Percentiles rank a stretch among this genome's conserved stretches.
phyloP scores from a whole-genome alignment of 2,888 invertebrate genomes.

The Osedax frankpressi region DNA sequence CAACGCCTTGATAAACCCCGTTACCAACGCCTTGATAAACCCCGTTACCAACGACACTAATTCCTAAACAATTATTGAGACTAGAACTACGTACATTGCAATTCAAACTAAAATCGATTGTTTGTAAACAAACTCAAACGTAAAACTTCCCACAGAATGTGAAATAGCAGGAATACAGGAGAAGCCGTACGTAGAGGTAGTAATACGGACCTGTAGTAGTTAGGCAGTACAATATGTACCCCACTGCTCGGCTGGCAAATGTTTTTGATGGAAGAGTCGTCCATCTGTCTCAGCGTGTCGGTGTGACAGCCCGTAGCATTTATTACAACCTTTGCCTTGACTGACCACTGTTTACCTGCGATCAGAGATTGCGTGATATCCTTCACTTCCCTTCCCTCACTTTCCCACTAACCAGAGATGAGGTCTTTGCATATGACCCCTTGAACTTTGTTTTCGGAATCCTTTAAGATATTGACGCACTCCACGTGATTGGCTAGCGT shows the following conservation, averaged over 20 bases:
- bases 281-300: not conserved
- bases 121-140: no score
- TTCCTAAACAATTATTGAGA: no score
- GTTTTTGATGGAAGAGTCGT: not conserved
- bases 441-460: no score
- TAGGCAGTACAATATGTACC: not conserved
- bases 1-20: no score
- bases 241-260: not conserved
- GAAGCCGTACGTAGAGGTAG: not conserved
- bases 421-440: not conserved
- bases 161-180: no score
- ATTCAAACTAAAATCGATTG: no score
- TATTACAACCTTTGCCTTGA: not conserved
- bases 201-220: not conserved
- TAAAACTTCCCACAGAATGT: no score
- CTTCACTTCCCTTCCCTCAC: no score
- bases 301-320: not conserved
- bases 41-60: no score
- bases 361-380: no score
- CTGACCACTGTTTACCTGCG: not conserved
- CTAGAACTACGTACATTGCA: no score
- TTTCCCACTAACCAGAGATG: not conserved
- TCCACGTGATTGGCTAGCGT: not conserved
- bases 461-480: not conserved
- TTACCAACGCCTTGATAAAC: no score